Evolutionary conservation across 2,797 vertebrate species (phyloP), one percentile per base, ranked within the genome.

Genomic region (Anas bernieri): DNA sequence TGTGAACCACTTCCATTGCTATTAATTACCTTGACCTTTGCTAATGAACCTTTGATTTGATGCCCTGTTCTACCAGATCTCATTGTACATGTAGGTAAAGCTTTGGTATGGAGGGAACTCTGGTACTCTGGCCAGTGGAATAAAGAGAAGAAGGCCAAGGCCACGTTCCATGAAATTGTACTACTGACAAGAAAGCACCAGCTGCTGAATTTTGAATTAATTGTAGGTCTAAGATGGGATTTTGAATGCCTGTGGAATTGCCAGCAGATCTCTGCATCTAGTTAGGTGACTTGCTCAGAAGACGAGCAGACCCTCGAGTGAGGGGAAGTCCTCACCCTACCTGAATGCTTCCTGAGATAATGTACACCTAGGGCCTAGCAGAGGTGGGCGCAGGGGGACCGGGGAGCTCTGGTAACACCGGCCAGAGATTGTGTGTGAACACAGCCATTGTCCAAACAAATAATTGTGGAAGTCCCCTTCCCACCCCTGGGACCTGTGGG

Each of bases 371-470:
- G 31, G 67, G 64, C 10, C 3, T 35, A 58, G 37, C 21, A 30
- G 12, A 61, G 74, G 45, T 4, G 25, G 56, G 35, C 1, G 0
- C 1, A 25, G 31, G 43, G 43, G 39, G 11, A 48, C 14, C 26
- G 48, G 45, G 1, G 18, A 83, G 43, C 61, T 54, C 33, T 45
- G 43, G 45, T 56, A 72, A 18, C 3, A 3, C 0, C 2, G 72
- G 64, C 61, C 88, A 91, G 72, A 91, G 72, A 64, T 79, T 83
- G 68, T 52, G 35, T 80, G 87, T 91, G 82, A 93, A 91, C 93
- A 68, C 45, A 92, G 68, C 58, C 66, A 61, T 81, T 93, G 83
- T 92, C 68, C 43, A 88, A 95, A 62, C 11, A 48, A 86, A 30
- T 35, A 35, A 81, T 91, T 75, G 91, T 39, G 31, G 75, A 95